Conservation (phyloP, 2,888 invertebrate species). For the Scaptomyza caliginosa region DNA sequence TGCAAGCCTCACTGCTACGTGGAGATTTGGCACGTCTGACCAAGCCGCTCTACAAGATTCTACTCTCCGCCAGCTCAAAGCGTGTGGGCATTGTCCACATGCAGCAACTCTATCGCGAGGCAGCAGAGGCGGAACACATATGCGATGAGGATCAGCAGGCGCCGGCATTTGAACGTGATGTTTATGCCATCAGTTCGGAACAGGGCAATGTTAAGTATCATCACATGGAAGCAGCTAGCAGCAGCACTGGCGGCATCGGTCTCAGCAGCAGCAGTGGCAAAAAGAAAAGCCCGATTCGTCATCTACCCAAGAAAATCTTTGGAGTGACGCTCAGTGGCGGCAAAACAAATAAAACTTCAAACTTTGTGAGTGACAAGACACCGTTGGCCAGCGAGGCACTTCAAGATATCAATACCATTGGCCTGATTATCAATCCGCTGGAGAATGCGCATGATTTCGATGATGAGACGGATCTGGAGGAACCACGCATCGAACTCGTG, state of each 20-base stretch:
- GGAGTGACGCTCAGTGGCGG: slow-evolving; percentile 83
- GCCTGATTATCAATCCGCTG: slow-evolving; percentile 88
- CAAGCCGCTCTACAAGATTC: slow-evolving; percentile 90
- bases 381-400: slow-evolving; percentile 59
- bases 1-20: slow-evolving; percentile 89
- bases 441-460: slow-evolving; percentile 83
- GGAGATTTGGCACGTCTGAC: slow-evolving; percentile 92
- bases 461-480: slow-evolving; percentile 78
- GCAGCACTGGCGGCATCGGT: slow-evolving; percentile 5
- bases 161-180: slow-evolving; percentile 85
- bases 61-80: slow-evolving; percentile 91
- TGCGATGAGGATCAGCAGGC: slow-evolving; percentile 66
- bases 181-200: slow-evolving; percentile 92
- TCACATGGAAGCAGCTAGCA: slow-evolving; percentile 78
- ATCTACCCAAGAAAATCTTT: slow-evolving; percentile 84
- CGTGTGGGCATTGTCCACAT: slow-evolving; percentile 92
- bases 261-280: slow-evolving; percentile 54
- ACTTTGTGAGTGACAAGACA: slow-evolving; percentile 82
- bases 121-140: slow-evolving; percentile 81
- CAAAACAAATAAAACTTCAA: slow-evolving; percentile 83
- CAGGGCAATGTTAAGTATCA: slow-evolving; percentile 89
- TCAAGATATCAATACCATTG: slow-evolving; percentile 83
- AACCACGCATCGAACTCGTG: slow-evolving; percentile 63
- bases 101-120: slow-evolving; percentile 86
- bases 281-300: slow-evolving; percentile 83